Evolutionary conservation across 2,888 invertebrate species (phyloP).

Genomic region (Busseola fusca): DNA sequence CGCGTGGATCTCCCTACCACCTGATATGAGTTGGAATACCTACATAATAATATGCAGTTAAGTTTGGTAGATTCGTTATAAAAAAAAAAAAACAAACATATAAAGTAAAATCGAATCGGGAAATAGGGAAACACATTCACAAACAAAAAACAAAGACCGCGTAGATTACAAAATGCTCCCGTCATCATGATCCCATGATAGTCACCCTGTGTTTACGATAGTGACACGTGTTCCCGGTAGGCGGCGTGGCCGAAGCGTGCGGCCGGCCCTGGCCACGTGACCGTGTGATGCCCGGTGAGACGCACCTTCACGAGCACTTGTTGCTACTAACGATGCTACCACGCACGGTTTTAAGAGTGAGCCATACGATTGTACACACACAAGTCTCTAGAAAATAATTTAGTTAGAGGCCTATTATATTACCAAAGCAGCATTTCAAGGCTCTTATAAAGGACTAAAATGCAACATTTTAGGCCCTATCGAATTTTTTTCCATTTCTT

Average conservation of each 20-base stretch:
- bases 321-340: conserved; percentile 40
- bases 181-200: conserved; percentile 38
- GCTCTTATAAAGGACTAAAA: not conserved
- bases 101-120: not conserved
- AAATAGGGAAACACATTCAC: not conserved
- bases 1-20: too few species aligned
- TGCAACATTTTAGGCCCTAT: not conserved
- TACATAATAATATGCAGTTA: not conserved
- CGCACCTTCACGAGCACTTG: conserved; percentile 64
- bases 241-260: conserved; percentile 80
- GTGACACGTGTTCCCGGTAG: conserved; percentile 81
- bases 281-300: conserved; percentile 88
- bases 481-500: not conserved
- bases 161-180: conserved; percentile 66
- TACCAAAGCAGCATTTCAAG: not conserved
- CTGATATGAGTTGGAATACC: not conserved
- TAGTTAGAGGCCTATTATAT: not conserved
- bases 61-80: not conserved
- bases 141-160: not conserved
- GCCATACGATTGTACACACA: not conserved
- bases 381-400: not conserved
- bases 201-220: conserved; percentile 60
- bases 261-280: conserved; percentile 86
- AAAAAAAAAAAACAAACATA: not conserved
- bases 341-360: conserved; percentile 60